phyloP scores from a whole-genome alignment of 1,140 invertebrate species.

The Drosophila murphyi region DNA sequence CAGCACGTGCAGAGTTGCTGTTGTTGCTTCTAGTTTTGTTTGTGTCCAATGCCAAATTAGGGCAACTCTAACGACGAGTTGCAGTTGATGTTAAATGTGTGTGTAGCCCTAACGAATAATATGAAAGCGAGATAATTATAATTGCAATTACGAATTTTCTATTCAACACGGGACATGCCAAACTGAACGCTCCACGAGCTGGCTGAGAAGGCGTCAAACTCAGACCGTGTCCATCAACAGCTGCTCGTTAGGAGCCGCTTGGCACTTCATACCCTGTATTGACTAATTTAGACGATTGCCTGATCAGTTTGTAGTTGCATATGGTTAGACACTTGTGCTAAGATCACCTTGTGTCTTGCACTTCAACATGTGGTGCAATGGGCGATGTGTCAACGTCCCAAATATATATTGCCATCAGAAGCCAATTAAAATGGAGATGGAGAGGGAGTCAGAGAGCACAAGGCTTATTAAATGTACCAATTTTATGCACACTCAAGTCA shows the following conservation, averaged over 20 bases:
- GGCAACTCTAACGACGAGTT: neutral
- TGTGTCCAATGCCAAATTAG: neutral
- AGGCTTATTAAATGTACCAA: neutral
- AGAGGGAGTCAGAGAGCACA: neutral
- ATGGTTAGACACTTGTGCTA: neutral
- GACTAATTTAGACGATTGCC: neutral
- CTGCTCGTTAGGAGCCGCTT: neutral
- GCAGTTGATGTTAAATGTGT: neutral
- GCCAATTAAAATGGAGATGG: neutral
- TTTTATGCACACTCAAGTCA: neutral
- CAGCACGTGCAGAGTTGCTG: neutral
- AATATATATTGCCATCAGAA: neutral
- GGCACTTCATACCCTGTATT: neutral
- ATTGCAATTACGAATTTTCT: constrained; percentile 22
- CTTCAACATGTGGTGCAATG: neutral
- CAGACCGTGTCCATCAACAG: neutral
- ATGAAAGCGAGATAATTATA: constrained; percentile 33
- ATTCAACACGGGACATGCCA: constrained; percentile 16
- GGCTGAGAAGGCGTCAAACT: too few relatives aligned
- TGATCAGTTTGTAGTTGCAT: too few relatives aligned
- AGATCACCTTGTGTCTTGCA: neutral
- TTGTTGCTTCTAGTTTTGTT: neutral
- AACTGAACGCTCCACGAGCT: constrained; percentile 3
- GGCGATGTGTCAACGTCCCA: constrained; percentile 1
- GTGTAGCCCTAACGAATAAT: constrained; percentile 6